These are phyloP conservation scores for Eurytoma californica DNA, from an alignment of 2,888 invertebrate genomes.

Conservation along the genomic window DNA sequence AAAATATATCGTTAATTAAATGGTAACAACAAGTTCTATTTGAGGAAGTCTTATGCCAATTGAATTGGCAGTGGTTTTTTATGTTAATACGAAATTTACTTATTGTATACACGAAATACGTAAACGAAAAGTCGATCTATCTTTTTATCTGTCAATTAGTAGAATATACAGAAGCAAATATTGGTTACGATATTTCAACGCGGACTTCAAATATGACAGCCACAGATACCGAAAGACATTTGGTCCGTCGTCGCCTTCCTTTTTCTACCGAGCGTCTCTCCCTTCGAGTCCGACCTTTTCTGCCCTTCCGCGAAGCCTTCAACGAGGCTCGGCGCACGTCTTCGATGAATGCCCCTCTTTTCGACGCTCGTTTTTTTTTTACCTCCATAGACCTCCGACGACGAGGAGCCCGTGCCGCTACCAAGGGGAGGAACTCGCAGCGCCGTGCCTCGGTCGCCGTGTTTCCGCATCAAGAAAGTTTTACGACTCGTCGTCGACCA, in stretches of 20 bases:
- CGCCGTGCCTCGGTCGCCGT: background rate
- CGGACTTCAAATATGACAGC: no score
- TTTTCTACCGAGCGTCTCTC: slow-evolving; percentile 1
- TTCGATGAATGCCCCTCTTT: slow-evolving; percentile 15
- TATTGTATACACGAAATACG: no score
- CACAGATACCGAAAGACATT: background rate
- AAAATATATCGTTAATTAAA: no score
- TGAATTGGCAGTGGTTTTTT: no score
- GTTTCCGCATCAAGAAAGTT: slow-evolving; percentile 54
- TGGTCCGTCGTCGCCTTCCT: background rate
- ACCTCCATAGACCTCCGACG: slow-evolving; percentile 42
- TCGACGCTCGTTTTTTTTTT: slow-evolving; percentile 8
- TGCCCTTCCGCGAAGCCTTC: slow-evolving; percentile 26
- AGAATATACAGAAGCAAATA: background rate
- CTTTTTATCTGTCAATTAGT: no score
- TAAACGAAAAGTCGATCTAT: no score
- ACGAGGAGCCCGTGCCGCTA: background rate
- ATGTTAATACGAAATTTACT: no score
- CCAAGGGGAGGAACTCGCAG: slow-evolving; percentile 28
- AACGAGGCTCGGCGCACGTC: slow-evolving; percentile 2
- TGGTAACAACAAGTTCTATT: no score
- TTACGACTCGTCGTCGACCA: slow-evolving; percentile 45
- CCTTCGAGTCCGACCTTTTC: slow-evolving; percentile 23
- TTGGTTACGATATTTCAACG: background rate
- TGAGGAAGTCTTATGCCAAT: no score